These are phyloP conservation scores for Aphelenchoides besseyi DNA, from an alignment of 1,140 invertebrate species.

Conservation along the genomic window DNA sequence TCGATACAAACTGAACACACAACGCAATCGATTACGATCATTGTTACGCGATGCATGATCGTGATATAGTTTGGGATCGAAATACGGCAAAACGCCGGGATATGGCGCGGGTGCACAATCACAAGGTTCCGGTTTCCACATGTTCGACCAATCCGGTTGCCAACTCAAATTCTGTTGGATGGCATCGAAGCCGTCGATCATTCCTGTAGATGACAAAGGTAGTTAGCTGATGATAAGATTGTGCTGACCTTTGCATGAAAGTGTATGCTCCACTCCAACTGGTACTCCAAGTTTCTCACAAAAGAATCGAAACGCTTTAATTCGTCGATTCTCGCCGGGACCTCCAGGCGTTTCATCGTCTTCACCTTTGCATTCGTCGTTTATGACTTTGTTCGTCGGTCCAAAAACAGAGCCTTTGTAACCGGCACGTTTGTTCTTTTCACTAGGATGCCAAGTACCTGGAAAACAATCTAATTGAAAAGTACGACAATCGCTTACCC, in stretches of 20 bases:
- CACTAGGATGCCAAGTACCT: conserved; percentile 44
- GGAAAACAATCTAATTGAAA: neutral
- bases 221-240: conserved; percentile 19
- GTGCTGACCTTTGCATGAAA: conserved; percentile 55
- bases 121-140: conserved; percentile 57
- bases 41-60: conserved; percentile 47
- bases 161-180: conserved; percentile 39
- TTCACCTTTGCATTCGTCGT: conserved; percentile 58
- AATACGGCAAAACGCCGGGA: conserved; percentile 52
- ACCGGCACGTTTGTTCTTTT: conserved; percentile 49
- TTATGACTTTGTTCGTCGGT: conserved; percentile 55
- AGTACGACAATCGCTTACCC: conserved; percentile 31
- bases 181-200: conserved; percentile 40
- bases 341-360: conserved; percentile 48
- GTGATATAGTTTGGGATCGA: conserved; percentile 57
- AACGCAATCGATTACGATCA: conserved; percentile 56
- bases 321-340: conserved; percentile 47
- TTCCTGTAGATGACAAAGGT: conserved; percentile 27
- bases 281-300: conserved; percentile 57
- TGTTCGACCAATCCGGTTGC: conserved; percentile 56
- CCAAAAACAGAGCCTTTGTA: conserved; percentile 56
- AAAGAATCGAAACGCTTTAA: conserved; percentile 61
- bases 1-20: conserved; percentile 56
- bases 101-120: conserved; percentile 52
- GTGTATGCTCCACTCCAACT: conserved; percentile 39